These are phyloP conservation scores for Tychaedon coryphoeus DNA, from an alignment of 2,113 vertebrate species.

Conservation along the genomic window DNA sequence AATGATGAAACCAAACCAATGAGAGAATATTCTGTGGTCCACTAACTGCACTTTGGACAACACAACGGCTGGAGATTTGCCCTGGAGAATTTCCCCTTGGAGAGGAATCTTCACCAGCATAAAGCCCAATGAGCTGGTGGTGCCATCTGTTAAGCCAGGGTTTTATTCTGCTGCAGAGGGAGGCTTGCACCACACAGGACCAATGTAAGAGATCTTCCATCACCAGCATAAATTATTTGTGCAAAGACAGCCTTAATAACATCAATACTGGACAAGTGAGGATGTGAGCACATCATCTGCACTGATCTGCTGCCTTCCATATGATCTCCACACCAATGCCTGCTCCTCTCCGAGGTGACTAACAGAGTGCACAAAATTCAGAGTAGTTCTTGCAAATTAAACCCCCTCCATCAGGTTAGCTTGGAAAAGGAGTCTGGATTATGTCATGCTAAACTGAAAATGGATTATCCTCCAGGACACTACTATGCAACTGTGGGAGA, in stretches of 20 bases:
- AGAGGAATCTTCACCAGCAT: constrained; percentile 4
- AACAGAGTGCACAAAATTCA: neutral
- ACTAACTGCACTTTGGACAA: constrained; percentile 14
- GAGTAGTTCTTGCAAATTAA: neutral
- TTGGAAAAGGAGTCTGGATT: neutral
- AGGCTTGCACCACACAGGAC: neutral
- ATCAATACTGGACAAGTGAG: neutral
- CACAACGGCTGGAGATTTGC: neutral
- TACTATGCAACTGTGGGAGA: neutral
- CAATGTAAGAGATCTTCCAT: neutral
- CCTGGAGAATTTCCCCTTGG: constrained; percentile 23
- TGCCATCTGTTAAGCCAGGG: constrained; percentile 14
- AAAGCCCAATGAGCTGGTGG: neutral
- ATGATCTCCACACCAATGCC: neutral
- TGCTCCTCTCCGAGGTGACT: neutral
- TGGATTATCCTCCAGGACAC: neutral
- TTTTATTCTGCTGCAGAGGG: neutral
- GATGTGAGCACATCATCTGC: neutral
- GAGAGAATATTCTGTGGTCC: neutral
- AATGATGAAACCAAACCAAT: constrained; percentile 18
- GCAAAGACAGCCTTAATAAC: neutral
- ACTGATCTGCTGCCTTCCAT: neutral
- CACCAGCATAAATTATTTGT: neutral
- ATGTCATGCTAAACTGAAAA: neutral
- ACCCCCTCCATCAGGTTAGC: neutral